Evolutionary conservation across 2,113 vertebrate species (phyloP).

Genomic region (Setophaga kirtlandii): DNA sequence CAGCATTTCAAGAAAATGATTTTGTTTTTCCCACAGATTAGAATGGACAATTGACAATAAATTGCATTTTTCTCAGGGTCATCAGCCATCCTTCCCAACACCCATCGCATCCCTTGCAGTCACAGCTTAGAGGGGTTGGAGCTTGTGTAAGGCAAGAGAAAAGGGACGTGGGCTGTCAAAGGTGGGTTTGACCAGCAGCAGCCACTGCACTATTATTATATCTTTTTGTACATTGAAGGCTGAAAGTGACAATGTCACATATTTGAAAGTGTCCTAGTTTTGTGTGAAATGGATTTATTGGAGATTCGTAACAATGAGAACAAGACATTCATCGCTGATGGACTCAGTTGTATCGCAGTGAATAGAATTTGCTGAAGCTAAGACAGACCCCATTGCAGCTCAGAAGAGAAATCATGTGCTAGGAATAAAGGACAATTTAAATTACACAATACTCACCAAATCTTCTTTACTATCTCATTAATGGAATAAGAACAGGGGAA

Average conservation of each 20-base stretch:
- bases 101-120: background rate
- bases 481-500: background rate
- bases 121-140: background rate
- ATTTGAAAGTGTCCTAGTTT: background rate
- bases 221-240: background rate
- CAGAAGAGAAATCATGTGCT: background rate
- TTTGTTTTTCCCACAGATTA: conserved; percentile 62
- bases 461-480: background rate
- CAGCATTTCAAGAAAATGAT: conserved; percentile 48
- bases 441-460: background rate
- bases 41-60: conserved; percentile 34
- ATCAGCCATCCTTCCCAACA: background rate
- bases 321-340: background rate
- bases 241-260: background rate
- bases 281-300: background rate
- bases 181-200: background rate
- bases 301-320: background rate
- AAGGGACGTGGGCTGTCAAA: accelerated
- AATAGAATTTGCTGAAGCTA: background rate
- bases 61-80: conserved; percentile 40
- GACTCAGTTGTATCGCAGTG: background rate
- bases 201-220: background rate
- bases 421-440: background rate
- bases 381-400: background rate
- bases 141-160: background rate